phyloP scores from a whole-genome alignment of 2,113 vertebrate genomes.

The Theristicus caerulescens region DNA sequence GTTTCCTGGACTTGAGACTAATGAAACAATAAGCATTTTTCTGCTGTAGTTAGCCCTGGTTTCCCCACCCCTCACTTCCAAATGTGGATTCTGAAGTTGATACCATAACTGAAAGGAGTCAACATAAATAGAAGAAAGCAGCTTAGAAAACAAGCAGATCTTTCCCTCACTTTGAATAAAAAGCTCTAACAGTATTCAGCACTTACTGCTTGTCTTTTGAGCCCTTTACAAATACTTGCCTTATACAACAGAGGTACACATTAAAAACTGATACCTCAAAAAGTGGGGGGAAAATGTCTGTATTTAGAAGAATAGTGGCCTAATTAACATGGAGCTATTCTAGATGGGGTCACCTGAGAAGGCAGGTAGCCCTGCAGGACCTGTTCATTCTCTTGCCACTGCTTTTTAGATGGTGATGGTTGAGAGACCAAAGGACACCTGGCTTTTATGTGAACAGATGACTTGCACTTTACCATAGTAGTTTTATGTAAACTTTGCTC shows the following conservation, averaged over 20 bases:
- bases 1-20: not conserved
- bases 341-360: not conserved
- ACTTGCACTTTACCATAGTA: not conserved
- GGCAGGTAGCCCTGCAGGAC: not conserved
- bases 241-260: fast-evolving
- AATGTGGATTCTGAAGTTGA: not conserved
- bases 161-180: not conserved
- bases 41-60: not conserved
- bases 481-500: not conserved
- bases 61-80: not conserved
- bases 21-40: not conserved
- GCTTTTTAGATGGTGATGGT: not conserved
- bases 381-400: not conserved
- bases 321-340: not conserved
- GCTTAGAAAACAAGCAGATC: not conserved
- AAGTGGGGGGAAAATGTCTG: not conserved
- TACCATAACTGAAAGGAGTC: not conserved
- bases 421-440: not conserved
- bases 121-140: not conserved
- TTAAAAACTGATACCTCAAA: not conserved
- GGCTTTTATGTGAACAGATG: not conserved
- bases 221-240: not conserved
- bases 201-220: not conserved
- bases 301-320: not conserved
- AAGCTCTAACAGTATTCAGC: not conserved